Percentiles rank a stretch among this genome's conserved stretches.
These are phyloP conservation scores for Ptychochromis oligacanthus DNA, from an alignment of 2,113 vertebrate species.

Conservation along the genomic window DNA sequence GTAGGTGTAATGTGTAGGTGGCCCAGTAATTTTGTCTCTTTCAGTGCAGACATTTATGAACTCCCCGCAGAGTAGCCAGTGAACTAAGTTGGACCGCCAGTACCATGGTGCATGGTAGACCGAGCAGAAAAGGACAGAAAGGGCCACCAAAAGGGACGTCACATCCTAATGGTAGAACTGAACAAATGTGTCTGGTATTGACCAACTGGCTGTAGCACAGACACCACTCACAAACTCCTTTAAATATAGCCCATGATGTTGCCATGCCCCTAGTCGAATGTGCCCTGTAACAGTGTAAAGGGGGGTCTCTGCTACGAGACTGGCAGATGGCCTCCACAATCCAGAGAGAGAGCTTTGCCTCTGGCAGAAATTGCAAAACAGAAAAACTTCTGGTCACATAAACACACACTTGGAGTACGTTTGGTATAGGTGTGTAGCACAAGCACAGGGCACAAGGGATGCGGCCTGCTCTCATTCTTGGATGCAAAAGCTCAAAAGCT, in stretches of 20 bases:
- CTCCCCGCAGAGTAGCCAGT: no score
- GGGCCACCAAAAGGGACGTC: not conserved
- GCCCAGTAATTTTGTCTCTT: no score
- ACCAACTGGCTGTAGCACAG: not conserved
- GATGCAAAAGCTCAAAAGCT: not conserved
- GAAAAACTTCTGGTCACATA: not conserved
- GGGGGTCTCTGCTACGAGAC: not conserved
- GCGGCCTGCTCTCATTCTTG: not conserved
- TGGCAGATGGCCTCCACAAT: not conserved
- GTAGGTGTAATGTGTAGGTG: no score
- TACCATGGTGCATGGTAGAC: not conserved
- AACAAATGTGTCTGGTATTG: not conserved
- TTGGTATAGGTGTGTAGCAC: not conserved
- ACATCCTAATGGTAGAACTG: not conserved
- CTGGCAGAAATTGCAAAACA: not conserved
- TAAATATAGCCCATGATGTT: not conserved
- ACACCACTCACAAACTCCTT: fast-evolving
- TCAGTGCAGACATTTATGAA: no score
- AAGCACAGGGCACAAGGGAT: not conserved
- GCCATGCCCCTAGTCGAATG: not conserved
- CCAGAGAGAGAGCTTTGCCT: not conserved
- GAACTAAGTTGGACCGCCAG: not conserved
- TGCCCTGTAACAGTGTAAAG: not conserved
- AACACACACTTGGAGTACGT: not conserved
- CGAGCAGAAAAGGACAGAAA: not conserved